A percentile compares a stretch with the other conserved stretches of the same genome.
These are phyloP conservation scores for Encarsia formosa DNA, from an alignment of 2,888 invertebrate species.

Conservation along the genomic window DNA sequence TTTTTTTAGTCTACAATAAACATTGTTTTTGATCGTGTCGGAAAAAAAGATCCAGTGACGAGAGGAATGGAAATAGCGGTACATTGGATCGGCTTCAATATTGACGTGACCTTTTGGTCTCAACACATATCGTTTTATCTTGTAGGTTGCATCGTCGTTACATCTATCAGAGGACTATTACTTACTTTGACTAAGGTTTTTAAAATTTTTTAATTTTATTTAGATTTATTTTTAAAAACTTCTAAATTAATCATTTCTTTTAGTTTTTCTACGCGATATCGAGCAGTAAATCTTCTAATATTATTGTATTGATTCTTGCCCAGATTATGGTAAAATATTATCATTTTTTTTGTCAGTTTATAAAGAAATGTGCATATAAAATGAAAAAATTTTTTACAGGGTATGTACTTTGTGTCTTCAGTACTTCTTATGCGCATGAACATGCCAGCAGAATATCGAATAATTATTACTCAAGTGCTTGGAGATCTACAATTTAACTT, in stretches of 20 bases:
- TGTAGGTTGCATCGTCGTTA: conserved; percentile 95
- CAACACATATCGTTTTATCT: conserved; percentile 97
- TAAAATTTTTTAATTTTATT: not conserved
- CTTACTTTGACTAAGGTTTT: conserved; percentile 92
- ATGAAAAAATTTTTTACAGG: conserved; percentile 54
- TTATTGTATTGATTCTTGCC: conserved; percentile 92
- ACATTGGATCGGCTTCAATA: conserved; percentile 91
- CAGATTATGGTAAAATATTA: conserved; percentile 81
- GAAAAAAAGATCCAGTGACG: conserved; percentile 97
- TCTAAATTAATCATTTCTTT: conserved; percentile 39
- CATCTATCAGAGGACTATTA: conserved; percentile 92
- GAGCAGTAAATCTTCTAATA: conserved; percentile 96
- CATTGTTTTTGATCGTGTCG: conserved; percentile 97
- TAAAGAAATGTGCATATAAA: not conserved
- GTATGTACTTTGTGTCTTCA: conserved; percentile 99
- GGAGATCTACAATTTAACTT: conserved; percentile 98
- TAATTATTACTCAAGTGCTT: conserved; percentile 86
- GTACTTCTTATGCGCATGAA: conserved; percentile 98
- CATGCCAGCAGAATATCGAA: conserved; percentile 95
- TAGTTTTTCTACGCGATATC: conserved; percentile 99
- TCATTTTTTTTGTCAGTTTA: not conserved
- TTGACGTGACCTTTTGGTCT: conserved; percentile 98
- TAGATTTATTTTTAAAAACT: not conserved
- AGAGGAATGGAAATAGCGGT: conserved; percentile 94
- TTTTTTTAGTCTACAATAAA: conserved; percentile 83